Base-by-base conservation (phyloP, 2,888 invertebrate species). In the Dasypogon diadema region DNA sequence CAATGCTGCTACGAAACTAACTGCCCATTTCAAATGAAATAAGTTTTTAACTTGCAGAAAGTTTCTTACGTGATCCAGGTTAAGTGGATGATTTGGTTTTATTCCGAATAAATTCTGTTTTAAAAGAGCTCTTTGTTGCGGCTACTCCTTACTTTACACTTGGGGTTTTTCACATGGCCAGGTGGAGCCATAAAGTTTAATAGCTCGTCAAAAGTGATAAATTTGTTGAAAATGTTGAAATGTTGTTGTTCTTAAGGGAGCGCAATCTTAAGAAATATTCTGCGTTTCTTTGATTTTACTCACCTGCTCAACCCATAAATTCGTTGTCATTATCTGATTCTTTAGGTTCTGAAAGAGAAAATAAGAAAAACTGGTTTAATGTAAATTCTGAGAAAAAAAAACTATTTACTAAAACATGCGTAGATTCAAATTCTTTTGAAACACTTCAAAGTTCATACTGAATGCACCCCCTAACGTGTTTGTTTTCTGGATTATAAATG, bases 301-400 rank as follows among this genome's bases (percentile, higher is more conserved):
- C 87, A 92, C 92, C 90, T 93, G 93, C 91, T 93, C 85, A 30
- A 85, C 85, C 85, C 85, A 85, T 21, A 97, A 90, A 85, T 96
- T 97, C 30, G 96, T 95, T 70, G 96, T 96, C 94, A 97, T 95
- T 82, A 96, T 96, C 88, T 96, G 96, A 84, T 96, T 96, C 88
- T 95, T 96, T 83, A 96, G 89, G 87, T 96, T 96, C 97, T 97
- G 91, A 74, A 92, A 92, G 84, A 87, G 21, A 75, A 46, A 68
- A n/a, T 12, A 42, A 42, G 1, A 42, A 12, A 42, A 12, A 42
- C 2, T 42, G 8, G 30, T 42, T 42, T 42, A 42, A n/a, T 42
- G 10, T 12, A 12, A 42, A 12, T 12, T 42, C n/a, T 42, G n/a
- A n/a, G n/a, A 12, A 42, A 42, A n/a, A 42, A 42, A 42, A n/a